Evolutionary conservation across 1,140 invertebrate genomes (phyloP), one percentile per base, ranked within the genome.

Genomic region (Heliconius congener): DNA sequence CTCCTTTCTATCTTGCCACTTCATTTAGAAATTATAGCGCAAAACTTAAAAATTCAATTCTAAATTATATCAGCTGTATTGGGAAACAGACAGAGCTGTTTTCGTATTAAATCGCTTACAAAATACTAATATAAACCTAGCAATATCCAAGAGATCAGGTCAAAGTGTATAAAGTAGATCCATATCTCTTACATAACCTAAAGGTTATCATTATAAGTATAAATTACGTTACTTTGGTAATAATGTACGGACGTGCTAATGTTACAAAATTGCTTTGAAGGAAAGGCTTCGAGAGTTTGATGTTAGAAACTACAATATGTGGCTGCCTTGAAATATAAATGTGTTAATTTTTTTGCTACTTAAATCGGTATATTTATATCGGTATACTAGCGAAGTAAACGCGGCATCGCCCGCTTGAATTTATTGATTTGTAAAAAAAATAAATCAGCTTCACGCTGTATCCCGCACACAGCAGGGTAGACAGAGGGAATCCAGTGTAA

Each of bases 161-260:
- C 74, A 66, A 46, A 75, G 74, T 23, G 74, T 57, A 76, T 37
- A 76, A 76, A 76, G 46, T 76, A 66, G 74, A 70, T 66, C 74
- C 13, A 55, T 76, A 76, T 42, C 74, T n/a, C 6, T 75, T 76
- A 66, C 74, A 39, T 76, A 76, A 76, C 37, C 0, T 57, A 76
- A 76, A 76, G 55, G 57, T 66, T 76, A 76, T 8, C 60, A 66
- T 76, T 30, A 66, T 57, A 42, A 27, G 16, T 39, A 57, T 34
- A 37, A 60, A 66, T 55, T 57, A 55, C 73, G 27, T 74, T 55
- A 30, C 19, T 74, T 55, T n/a, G 27, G 50, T 37, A 46, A 74
- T 19, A 34, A 74, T 42, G 27, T 30, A 50, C 42, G 46, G 73
- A 74, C 73, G 73, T 66, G 74, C 34, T 23, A 76, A 76, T 18